phyloP scores from a whole-genome alignment of 2,888 invertebrate genomes.

The Drosophila neonasuta region DNA sequence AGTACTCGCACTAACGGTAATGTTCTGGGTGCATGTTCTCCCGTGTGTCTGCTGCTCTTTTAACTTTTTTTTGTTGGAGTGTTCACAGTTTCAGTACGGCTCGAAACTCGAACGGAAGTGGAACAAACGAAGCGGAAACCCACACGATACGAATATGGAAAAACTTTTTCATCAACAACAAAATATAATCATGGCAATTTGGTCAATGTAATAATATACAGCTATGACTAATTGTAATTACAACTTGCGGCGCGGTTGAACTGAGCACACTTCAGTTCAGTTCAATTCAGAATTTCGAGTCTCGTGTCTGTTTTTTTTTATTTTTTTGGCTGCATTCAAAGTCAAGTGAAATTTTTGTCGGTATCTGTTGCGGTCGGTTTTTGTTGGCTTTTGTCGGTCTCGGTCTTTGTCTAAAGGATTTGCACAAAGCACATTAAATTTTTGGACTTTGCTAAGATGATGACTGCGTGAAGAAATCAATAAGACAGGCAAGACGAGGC shows the following conservation, averaged over 20 bases:
- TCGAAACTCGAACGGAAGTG: slow-evolving; percentile 69
- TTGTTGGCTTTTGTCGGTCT: background rate
- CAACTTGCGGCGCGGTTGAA: slow-evolving; percentile 22
- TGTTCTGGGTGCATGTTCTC: slow-evolving; percentile 58
- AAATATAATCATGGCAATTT: slow-evolving; percentile 51
- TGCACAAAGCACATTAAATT: slow-evolving; percentile 10
- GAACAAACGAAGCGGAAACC: slow-evolving; percentile 76
- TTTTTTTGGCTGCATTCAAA: slow-evolving; percentile 3
- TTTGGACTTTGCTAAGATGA: slow-evolving; percentile 40
- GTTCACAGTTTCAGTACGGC: slow-evolving; percentile 61
- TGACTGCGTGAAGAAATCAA: slow-evolving; percentile 71
- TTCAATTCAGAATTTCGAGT: slow-evolving; percentile 1
- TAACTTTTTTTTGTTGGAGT: slow-evolving; percentile 5
- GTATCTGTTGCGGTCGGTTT: slow-evolving; percentile 46
- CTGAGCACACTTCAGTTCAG: slow-evolving; percentile 10
- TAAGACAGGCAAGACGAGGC: slow-evolving; percentile 52
- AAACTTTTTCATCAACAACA: slow-evolving; percentile 62
- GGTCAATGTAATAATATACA: slow-evolving; percentile 43
- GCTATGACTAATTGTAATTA: slow-evolving; percentile 58
- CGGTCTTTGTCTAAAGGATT: slow-evolving; percentile 33
- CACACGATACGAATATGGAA: slow-evolving; percentile 60
- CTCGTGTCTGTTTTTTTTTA: background rate
- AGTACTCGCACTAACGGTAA: slow-evolving; percentile 60
- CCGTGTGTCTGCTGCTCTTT: slow-evolving; percentile 48
- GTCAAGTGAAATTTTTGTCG: slow-evolving; percentile 46